Percentiles rank a stretch among this genome's conserved stretches.
These are phyloP conservation scores for Capromys pilorides DNA, from an alignment of 2,797 vertebrate genomes.

Conservation along the genomic window DNA sequence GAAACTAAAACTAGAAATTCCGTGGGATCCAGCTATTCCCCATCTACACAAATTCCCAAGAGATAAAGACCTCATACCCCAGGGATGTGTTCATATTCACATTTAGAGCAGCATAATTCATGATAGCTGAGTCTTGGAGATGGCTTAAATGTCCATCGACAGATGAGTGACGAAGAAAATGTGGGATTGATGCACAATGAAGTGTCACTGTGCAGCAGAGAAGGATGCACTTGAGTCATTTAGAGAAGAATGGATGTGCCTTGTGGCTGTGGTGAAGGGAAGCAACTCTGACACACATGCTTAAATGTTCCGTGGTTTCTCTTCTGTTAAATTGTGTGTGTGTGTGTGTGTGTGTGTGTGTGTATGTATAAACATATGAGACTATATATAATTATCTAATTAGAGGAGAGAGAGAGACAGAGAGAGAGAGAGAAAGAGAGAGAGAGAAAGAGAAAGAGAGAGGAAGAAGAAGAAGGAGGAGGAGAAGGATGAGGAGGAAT, in stretches of 20 bases:
- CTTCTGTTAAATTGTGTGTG: not conserved
- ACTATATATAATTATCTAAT: not conserved
- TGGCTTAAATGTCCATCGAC: not conserved
- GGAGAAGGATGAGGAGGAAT: not conserved
- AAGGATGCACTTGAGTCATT: not conserved
- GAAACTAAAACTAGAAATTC: not conserved
- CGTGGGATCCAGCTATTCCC: not conserved
- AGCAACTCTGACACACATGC: not conserved
- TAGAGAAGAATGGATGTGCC: not conserved
- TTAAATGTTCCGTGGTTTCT: not conserved
- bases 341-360: no score
- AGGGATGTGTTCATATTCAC: not conserved
- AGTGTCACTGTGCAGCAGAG: not conserved
- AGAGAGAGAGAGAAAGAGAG: not conserved
- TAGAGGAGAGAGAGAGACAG: no score
- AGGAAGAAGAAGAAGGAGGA: not conserved
- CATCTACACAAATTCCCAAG: not conserved
- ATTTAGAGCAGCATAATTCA: not conserved
- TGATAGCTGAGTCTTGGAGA: not conserved
- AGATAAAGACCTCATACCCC: not conserved
- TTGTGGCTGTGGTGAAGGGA: not conserved
- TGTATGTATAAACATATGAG: not conserved
- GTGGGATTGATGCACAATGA: not conserved
- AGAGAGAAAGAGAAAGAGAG: not conserved
- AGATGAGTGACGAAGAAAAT: not conserved